Evolutionary conservation across 1,140 invertebrate genomes (phyloP).

Genomic region (Drosophila dunni): DNA sequence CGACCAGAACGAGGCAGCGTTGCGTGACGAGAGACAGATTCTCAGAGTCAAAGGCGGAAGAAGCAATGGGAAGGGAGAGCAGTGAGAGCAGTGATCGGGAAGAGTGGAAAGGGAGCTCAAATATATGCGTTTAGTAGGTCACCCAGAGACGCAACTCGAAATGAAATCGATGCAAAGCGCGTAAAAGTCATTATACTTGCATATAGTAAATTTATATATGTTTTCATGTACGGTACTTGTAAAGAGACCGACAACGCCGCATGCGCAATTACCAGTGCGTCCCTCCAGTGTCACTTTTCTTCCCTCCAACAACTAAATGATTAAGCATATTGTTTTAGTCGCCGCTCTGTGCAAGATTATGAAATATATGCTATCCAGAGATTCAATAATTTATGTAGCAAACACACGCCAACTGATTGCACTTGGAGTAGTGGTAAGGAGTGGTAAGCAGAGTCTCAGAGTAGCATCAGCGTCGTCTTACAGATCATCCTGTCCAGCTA

Average conservation of each 20-base stretch:
- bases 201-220: conserved; percentile 33
- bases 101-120: conserved; percentile 7
- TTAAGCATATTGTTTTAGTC: conserved; percentile 72
- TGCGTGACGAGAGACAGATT: conserved; percentile 59
- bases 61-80: background rate
- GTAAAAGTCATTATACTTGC: conserved; percentile 57
- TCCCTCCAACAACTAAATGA: conserved; percentile 39
- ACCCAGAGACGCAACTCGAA: conserved; percentile 18
- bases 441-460: too few species aligned
- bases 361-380: conserved; percentile 11
- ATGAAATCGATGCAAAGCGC: conserved; percentile 65
- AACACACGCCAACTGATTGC: conserved; percentile 35
- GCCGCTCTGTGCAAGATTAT: conserved; percentile 69
- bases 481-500: conserved; percentile 59
- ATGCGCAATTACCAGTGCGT: conserved; percentile 68
- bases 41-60: conserved; percentile 1
- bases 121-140: conserved; percentile 50
- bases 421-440: conserved; percentile 16
- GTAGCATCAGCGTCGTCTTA: conserved; percentile 35
- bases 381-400: conserved; percentile 54
- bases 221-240: conserved; percentile 39
- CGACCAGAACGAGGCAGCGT: conserved; percentile 64
- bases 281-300: conserved; percentile 7
- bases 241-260: conserved; percentile 67
- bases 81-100: background rate